These are phyloP conservation scores for Dinomys branickii DNA, from an alignment of 2,113 vertebrate genomes.

Conservation along the genomic window DNA sequence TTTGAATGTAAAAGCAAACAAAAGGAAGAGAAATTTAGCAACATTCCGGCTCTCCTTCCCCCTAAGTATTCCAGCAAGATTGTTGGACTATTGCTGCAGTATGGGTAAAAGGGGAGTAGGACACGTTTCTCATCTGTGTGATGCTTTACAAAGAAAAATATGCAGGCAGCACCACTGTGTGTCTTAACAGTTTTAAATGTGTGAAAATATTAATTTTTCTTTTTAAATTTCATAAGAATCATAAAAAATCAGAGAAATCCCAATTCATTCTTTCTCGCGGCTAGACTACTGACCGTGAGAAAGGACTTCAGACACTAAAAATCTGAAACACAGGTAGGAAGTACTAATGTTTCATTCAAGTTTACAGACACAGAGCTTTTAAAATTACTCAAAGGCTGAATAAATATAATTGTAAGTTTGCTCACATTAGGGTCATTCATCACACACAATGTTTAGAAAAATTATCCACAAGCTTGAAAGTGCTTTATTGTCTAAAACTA, in stretches of 20 bases:
- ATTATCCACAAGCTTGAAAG: neutral
- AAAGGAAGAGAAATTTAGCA: neutral
- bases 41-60: neutral
- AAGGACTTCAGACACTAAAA: neutral
- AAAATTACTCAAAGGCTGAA: neutral
- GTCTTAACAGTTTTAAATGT: constrained; percentile 21
- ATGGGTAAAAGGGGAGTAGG: neutral
- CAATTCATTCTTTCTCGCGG: neutral
- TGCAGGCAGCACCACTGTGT: neutral
- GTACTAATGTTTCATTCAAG: neutral
- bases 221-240: constrained; percentile 34
- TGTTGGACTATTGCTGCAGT: neutral
- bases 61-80: neutral
- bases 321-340: neutral
- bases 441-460: neutral
- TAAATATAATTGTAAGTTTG: constrained; percentile 22
- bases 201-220: neutral
- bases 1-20: neutral
- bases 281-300: neutral
- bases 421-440: neutral
- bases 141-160: constrained; percentile 38
- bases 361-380: constrained; percentile 1
- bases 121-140: neutral
- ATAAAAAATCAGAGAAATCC: constrained; percentile 10
- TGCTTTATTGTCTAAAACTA: neutral